Conservation (phyloP, 2,797 vertebrate genomes). For the Sebastes alutus region DNA sequence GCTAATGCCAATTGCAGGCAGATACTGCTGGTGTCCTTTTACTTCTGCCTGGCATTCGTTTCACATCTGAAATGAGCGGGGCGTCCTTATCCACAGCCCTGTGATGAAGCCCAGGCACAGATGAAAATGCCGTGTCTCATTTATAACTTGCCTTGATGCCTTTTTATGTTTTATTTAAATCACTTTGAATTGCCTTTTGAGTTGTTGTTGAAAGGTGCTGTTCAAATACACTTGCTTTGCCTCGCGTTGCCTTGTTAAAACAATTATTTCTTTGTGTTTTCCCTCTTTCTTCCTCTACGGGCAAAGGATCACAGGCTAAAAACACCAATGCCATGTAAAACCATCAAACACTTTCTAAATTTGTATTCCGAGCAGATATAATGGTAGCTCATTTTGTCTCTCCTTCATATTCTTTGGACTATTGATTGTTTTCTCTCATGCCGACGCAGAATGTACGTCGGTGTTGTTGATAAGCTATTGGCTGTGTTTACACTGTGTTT, state of each 20-base stretch:
- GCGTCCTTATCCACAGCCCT: background rate
- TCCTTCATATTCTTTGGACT: background rate
- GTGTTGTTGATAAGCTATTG: background rate
- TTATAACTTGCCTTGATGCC: background rate
- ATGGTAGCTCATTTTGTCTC: background rate
- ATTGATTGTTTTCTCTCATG: background rate
- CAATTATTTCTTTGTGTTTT: background rate
- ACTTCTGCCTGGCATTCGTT: slow-evolving; percentile 13
- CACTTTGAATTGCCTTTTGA: background rate
- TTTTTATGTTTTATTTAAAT: background rate
- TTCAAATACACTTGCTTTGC: background rate
- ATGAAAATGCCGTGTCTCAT: background rate
- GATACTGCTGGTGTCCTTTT: slow-evolving; percentile 26
- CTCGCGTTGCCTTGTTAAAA: background rate
- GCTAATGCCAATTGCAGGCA: slow-evolving; percentile 16
- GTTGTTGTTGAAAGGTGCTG: background rate
- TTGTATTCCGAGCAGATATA: background rate
- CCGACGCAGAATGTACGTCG: background rate
- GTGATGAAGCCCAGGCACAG: background rate
- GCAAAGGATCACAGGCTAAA: background rate
- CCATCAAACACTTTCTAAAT: background rate
- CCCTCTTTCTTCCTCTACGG: background rate
- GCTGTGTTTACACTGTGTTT: background rate
- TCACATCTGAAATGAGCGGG: slow-evolving; percentile 7
- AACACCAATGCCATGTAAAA: background rate